Evolutionary conservation across 2,888 invertebrate genomes (phyloP), one percentile per base, ranked within the genome.

Genomic region (Xanthorhoe spadicearia): DNA sequence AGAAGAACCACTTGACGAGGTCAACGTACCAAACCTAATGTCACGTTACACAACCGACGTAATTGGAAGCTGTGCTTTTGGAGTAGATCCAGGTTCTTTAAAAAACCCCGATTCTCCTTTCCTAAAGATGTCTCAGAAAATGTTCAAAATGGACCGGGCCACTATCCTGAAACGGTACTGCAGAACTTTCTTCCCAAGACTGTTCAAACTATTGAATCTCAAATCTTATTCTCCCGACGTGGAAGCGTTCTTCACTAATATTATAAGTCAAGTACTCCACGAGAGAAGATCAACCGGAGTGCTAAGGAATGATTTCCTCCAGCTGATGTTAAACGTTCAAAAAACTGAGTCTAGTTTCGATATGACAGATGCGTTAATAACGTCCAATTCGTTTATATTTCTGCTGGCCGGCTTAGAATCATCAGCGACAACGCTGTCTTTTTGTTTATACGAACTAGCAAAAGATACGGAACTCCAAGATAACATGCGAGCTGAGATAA

Each of bases 381-480:
- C 88, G 46, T 93, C 93, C 13, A 93, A 92, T 79, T 93, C 93
- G 58, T 93, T 93, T 76, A 93, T 93, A 86, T 93, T 93, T 73
- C 90, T 93, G 90, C 68, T 93, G 64, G 93, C 93, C n/a, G 93
- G 93, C 1, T 74, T 93, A 70, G 93, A 93, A 74, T 88, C 93
- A 7, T 88, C 92, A 10, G 83, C 93, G 23, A 91, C 90, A 50
- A 91, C 92, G 17, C 76, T 90, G 64, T 92, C 92, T 13, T 93
- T 93, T 79, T 89, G 89, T 82, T 83, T 93, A 68, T 93, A 90
- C 66, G 85, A 93, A 75, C 75, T 93, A 64, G 90, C 92, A 13
- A 91, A 88, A 80, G 83, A 89, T 69, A 78, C 79, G 64, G 86
- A 89, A 35, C 68, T 91, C 63, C 93, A 93, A 79, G 86, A 87